Evolutionary conservation across 30 jellyfish, hydroid and myxozoan species (phyloP).

Genomic region (Catostylus mosaicus): DNA sequence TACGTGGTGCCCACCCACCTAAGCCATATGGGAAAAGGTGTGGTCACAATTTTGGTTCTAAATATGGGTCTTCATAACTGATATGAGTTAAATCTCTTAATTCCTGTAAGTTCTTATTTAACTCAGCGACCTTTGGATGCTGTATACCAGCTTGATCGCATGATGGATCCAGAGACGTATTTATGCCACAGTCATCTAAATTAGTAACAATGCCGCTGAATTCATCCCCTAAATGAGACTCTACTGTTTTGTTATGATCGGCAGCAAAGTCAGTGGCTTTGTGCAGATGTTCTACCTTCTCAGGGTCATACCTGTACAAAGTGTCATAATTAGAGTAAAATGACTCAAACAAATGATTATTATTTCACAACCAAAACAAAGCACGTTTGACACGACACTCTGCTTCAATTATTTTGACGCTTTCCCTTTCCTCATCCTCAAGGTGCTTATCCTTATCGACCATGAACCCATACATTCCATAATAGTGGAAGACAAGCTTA

Average conservation of each 20-base stretch:
- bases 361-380: background rate
- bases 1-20: too few relatives aligned
- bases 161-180: background rate
- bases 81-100: background rate
- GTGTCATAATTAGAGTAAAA: conserved; percentile 3
- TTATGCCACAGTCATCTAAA: background rate
- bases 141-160: conserved; percentile 3
- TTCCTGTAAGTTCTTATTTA: background rate
- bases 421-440: background rate
- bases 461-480: too few relatives aligned
- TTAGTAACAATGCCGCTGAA: background rate
- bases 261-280: background rate
- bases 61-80: too few relatives aligned
- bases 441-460: background rate
- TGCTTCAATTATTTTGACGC: background rate
- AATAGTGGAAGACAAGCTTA: too few relatives aligned
- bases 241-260: background rate
- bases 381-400: background rate
- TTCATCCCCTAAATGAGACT: background rate
- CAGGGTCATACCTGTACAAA: conserved; percentile 4
- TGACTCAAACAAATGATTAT: background rate
- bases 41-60: too few relatives aligned
- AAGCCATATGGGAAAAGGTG: too few relatives aligned
- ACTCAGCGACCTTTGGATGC: background rate
- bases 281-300: background rate